phyloP scores from a whole-genome alignment of 2,113 vertebrate genomes.

The Tachysurus fulvidraco region DNA sequence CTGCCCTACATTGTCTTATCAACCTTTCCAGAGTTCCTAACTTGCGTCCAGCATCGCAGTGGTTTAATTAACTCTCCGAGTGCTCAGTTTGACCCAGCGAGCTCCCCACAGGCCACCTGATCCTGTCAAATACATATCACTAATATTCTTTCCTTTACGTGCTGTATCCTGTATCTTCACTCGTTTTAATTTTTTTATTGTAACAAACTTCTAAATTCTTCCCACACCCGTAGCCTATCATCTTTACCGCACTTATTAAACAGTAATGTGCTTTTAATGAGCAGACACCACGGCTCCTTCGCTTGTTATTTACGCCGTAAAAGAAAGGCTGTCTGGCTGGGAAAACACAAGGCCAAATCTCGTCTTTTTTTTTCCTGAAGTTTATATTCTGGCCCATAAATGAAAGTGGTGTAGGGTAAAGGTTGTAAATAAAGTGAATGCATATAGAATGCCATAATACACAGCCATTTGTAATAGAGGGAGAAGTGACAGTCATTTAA shows the following conservation, averaged over 20 bases:
- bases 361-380: conserved; percentile 55
- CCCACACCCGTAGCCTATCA: neutral
- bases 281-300: conserved; percentile 15
- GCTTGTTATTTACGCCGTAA: conserved; percentile 10
- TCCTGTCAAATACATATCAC: conserved; percentile 25
- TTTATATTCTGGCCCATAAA: conserved; percentile 61
- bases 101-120: conserved; percentile 36
- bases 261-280: conserved; percentile 53
- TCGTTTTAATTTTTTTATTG: neutral
- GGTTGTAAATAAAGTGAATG: conserved; percentile 57
- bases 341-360: conserved; percentile 63
- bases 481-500: conserved; percentile 67
- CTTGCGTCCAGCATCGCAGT: conserved; percentile 37
- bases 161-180: conserved; percentile 24
- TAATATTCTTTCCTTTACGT: conserved; percentile 45
- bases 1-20: conserved; percentile 50
- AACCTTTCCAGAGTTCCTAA: conserved; percentile 46
- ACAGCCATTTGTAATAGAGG: conserved; percentile 59
- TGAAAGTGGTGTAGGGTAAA: conserved; percentile 56
- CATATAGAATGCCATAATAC: conserved; percentile 60
- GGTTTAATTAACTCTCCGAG: conserved; percentile 54
- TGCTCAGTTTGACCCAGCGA: conserved; percentile 49
- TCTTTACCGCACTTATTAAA: conserved; percentile 53
- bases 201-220: conserved; percentile 23
- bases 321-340: conserved; percentile 55